Evolutionary conservation across 2,888 invertebrate species (phyloP), one percentile per base, ranked within the genome.

Genomic region (Lithophane socia): DNA sequence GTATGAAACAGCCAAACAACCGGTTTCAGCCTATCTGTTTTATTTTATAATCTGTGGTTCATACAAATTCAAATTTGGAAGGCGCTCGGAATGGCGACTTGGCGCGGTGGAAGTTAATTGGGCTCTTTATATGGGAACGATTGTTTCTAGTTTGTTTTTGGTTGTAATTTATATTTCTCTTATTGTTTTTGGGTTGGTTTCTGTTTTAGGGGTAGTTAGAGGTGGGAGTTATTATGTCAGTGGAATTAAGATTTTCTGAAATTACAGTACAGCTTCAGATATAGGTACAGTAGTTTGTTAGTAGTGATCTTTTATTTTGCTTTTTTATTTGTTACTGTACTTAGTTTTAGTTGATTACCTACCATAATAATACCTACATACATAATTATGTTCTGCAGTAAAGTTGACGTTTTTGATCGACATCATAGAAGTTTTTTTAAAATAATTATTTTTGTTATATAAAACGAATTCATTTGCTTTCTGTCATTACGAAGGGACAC

Each of bases 51-150:
- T 85, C 83, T 85, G 13, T 73, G 85, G 70, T 54, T 77, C 72
- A 83, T 65, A 83, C 71, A 76, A 87, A 87, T 87, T 88, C 87
- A 86, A 87, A 87, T 85, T 84, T 84, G 63, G 85, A 86, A 84
- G 88, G 88, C 82, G 87, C 84, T 83, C 71, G 84, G 78, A 88
- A 87, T 86, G 84, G 79, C 72, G 75, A 85, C 73, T 86, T 82
- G 70, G 81, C 80, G 86, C 80, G 81, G 75, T 82, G 56, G 75
- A 79, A 88, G 88, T 87, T 88, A 88, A 88, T 87, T 84, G 80
- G 88, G 84, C 78, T 84, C 79, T 88, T 88, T 88, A 73, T 81
- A 87, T 70, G 81, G 75, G 73, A 79, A 84, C 75, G 78, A 87
- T 80, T 88, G 84, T 84, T 84, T 74, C 66, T 56, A 81, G 74